phyloP scores from a whole-genome alignment of 2,888 invertebrate species.

The Drosophila nr. fundita region DNA sequence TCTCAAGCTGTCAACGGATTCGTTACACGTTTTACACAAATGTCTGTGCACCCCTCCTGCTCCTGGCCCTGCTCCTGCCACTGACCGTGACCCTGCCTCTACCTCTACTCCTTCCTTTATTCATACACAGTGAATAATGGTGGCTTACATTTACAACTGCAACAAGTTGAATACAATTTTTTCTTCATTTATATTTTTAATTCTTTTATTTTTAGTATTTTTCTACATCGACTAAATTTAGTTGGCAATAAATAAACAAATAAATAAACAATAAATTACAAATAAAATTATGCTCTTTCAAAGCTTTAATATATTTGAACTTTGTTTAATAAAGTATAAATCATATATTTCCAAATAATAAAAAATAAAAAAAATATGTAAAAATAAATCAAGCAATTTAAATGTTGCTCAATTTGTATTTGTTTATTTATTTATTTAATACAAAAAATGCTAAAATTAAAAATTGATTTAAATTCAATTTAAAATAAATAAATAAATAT shows the following conservation, averaged over 20 bases:
- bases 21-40: conserved; percentile 74
- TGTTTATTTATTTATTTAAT: too few species aligned
- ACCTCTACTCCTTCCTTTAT: background rate
- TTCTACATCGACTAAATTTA: too few species aligned
- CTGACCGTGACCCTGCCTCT: background rate
- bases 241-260: background rate
- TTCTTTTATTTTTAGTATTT: background rate
- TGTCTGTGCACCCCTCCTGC: conserved; percentile 47
- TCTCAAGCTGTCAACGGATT: conserved; percentile 76
- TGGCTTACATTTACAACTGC: background rate
- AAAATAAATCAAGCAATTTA: background rate
- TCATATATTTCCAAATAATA: too few species aligned
- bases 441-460: too few species aligned
- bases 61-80: background rate
- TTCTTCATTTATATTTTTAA: background rate
- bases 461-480: too few species aligned
- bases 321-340: background rate
- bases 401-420: too few species aligned
- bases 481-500: too few species aligned
- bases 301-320: background rate
- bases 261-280: background rate
- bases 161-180: too few species aligned
- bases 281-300: background rate
- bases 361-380: too few species aligned
- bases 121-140: background rate